phyloP scores from a whole-genome alignment of 2,888 invertebrate species.

The Leucophora obtusa region DNA sequence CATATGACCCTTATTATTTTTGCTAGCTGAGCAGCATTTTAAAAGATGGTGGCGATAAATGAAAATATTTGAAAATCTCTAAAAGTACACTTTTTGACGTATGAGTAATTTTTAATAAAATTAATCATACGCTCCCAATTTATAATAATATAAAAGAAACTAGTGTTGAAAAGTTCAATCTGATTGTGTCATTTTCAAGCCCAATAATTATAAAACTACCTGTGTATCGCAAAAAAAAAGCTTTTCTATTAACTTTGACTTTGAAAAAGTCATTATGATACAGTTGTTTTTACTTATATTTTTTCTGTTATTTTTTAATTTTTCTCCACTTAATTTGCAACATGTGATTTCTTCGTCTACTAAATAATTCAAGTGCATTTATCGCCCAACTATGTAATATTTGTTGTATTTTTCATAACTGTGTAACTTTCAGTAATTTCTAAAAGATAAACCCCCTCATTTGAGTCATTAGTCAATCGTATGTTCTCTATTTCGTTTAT shows the following conservation, averaged over 20 bases:
- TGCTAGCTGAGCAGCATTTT: no score
- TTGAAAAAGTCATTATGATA: conserved; percentile 56
- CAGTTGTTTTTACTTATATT: not conserved
- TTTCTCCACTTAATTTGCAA: conserved; percentile 24
- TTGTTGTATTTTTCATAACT: not conserved
- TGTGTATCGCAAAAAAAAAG: conserved; percentile 24
- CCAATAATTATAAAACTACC: not conserved
- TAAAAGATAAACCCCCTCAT: not conserved
- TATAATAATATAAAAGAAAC: no score
- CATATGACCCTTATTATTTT: no score
- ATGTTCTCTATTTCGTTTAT: no score
- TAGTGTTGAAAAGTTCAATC: no score
- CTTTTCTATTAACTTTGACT: conserved; percentile 57
- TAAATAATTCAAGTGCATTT: not conserved
- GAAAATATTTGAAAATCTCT: no score
- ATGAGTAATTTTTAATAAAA: no score
- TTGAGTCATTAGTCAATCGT: not conserved
- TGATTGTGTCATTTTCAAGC: not conserved
- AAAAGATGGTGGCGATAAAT: no score
- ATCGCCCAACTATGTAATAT: not conserved
- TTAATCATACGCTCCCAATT: no score
- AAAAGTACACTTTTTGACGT: no score
- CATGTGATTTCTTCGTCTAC: conserved; percentile 46
- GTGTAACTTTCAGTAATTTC: not conserved
- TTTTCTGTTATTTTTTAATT: not conserved